Base-by-base conservation (phyloP, 1,140 invertebrate species). In the Bicyclus anynana region DNA sequence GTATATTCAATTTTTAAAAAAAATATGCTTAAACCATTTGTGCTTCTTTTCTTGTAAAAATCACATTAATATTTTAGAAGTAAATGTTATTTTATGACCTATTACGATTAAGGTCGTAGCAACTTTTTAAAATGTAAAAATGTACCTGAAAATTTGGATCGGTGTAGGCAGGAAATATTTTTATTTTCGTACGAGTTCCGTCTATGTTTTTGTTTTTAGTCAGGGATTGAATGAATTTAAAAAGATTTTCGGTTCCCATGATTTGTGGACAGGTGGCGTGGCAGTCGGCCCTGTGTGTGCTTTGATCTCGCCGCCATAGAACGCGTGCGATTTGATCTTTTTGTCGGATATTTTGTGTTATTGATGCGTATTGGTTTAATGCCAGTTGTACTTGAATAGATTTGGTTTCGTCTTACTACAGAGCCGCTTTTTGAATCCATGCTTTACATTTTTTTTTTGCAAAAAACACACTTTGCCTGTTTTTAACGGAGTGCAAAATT, bases 181-280 rank as follows among this genome's bases (percentile, higher is more conserved):
- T n/a, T n/a, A 23, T 33, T 10, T 4, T 33, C 3, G 29, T 12
- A 3, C 3, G 29, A n/a, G 29, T n/a, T 33, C 29, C 12, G 7
- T 33, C 26, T 27, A 7, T 27, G 5, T 33, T n/a, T 33, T 33
- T 33, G 2, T 12, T 33, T 33, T 23, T 33, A 33, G 29, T 33
- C 29, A 12, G 29, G 0, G 29, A 33, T 12, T 33, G 3, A 12
- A 33, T 58, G 63, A 61, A 58, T 57, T 58, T 57, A 62, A 66
- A 61, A 52, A 33, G 54, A 65, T 76, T 68, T 62, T 64, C 48
- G 62, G 66, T 83, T 83, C 75, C 72, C 80, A 82, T 78, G 82
- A 79, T 79, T 84, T 78, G 75, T 80, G 69, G 75, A 78, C 84
- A 87, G 84, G 84, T 87, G 84, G 81, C 77, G 72, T 67, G 67